Evolutionary conservation across 1,140 invertebrate genomes (phyloP).

Genomic region (Eubasilissa regina): DNA sequence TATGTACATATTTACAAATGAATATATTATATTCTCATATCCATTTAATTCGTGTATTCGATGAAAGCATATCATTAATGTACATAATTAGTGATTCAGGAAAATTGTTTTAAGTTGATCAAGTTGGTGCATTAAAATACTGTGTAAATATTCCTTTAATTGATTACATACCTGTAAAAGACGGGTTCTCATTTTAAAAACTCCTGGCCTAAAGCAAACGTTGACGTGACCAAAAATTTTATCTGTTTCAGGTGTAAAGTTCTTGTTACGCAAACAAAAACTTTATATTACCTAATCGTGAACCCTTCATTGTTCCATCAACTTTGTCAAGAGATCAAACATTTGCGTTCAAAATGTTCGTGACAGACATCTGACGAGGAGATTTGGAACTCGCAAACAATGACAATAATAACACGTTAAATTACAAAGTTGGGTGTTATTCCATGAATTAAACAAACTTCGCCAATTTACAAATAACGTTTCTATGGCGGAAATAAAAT

Average conservation of each 20-base stretch:
- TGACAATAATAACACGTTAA: slow-evolving; percentile 35
- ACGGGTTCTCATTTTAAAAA: no score
- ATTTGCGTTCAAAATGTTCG: slow-evolving; percentile 34
- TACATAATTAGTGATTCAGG: no score
- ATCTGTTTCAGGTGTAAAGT: slow-evolving; percentile 32
- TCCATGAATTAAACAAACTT: slow-evolving; percentile 23
- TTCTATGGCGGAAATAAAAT: background rate
- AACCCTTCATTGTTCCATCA: slow-evolving; percentile 36
- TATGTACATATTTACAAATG: no score
- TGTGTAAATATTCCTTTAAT: no score
- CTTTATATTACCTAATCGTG: slow-evolving; percentile 36
- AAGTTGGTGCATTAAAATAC: no score
- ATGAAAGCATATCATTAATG: no score
- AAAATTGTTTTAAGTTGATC: no score
- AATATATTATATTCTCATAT: no score
- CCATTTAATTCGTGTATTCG: no score
- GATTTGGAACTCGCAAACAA: slow-evolving; percentile 29
- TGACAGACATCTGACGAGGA: slow-evolving; percentile 22
- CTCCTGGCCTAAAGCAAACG: slow-evolving; percentile 6
- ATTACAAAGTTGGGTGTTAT: slow-evolving; percentile 14
- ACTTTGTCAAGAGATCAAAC: slow-evolving; percentile 35
- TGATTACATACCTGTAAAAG: no score
- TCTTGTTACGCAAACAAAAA: slow-evolving; percentile 29
- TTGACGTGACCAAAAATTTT: slow-evolving; percentile 33
- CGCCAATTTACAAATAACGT: background rate